A percentile compares a stretch with the other conserved stretches of the same genome.
Evolutionary conservation across 23 tunicate species (phyloP).

Genomic region (Ciona savignyi): DNA sequence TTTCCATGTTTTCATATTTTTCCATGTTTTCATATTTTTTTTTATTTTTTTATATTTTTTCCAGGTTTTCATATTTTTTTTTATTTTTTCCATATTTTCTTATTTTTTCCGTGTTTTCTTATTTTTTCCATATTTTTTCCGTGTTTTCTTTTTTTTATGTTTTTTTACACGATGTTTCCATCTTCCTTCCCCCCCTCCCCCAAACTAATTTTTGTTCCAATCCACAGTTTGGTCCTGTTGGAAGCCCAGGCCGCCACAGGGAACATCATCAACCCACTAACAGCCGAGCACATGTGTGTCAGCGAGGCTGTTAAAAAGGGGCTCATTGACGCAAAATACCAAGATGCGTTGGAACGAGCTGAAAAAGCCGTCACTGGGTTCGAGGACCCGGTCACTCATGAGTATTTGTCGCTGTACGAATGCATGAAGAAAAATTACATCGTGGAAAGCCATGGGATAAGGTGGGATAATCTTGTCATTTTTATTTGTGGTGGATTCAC

Average conservation of each 20-base stretch:
- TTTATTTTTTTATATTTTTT: no score
- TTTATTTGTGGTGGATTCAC: background rate
- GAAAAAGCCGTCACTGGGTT: conserved; percentile 78
- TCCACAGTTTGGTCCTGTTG: conserved; percentile 50
- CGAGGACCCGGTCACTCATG: conserved; percentile 62
- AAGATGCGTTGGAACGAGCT: conserved; percentile 67
- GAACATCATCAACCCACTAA: conserved; percentile 58
- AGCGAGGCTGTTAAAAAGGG: conserved; percentile 36
- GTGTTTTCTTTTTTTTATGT: background rate
- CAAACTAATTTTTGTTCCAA: background rate
- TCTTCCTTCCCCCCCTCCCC: background rate
- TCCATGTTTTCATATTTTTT: no score
- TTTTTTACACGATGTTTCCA: background rate
- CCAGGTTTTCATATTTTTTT: no score
- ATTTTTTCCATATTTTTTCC: no score
- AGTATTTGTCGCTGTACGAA: conserved; percentile 70
- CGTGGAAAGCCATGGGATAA: conserved; percentile 92
- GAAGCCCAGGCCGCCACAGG: conserved; percentile 92
- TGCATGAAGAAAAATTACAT: conserved; percentile 87
- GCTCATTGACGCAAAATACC: conserved; percentile 34
- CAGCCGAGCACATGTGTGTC: conserved; percentile 55
- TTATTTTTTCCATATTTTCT: no score
- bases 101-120: no score
- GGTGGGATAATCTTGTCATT: conserved; percentile 21
- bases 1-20: no score